These are phyloP conservation scores for Pipra filicauda DNA, from an alignment of 2,113 vertebrate genomes.

Conservation along the genomic window DNA sequence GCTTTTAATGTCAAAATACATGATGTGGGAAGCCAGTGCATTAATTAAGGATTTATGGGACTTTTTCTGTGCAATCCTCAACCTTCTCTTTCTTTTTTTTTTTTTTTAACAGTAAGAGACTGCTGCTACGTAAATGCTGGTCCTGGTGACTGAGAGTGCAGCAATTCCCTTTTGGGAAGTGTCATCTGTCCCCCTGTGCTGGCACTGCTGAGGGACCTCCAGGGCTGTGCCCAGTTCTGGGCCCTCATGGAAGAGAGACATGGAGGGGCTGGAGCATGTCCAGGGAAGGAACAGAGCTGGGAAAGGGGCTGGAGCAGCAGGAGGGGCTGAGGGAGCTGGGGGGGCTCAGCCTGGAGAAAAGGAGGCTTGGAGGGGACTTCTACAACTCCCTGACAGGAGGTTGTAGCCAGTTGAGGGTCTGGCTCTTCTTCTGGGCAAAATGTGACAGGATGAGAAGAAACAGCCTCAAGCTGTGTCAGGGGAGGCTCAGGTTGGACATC, in stretches of 20 bases:
- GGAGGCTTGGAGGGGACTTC: background rate
- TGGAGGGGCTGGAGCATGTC: background rate
- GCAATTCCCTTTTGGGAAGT: background rate
- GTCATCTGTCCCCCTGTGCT: background rate
- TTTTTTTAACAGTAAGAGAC: background rate
- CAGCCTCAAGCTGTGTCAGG: background rate
- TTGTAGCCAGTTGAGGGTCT: background rate
- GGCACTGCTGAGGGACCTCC: background rate
- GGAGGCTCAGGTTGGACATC: background rate
- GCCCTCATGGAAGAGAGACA: background rate
- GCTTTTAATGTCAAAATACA: background rate
- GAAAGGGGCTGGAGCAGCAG: background rate
- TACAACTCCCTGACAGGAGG: background rate
- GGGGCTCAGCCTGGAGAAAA: background rate
- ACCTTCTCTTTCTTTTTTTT: fast-evolving
- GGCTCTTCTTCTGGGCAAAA: background rate
- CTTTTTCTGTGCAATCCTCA: background rate
- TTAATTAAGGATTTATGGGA: background rate
- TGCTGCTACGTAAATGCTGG: background rate
- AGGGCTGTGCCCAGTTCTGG: background rate
- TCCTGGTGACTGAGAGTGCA: background rate
- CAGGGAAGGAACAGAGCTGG: background rate
- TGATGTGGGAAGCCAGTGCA: background rate
- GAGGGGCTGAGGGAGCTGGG: background rate
- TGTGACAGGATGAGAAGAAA: background rate